phyloP scores from a whole-genome alignment of 2,113 vertebrate genomes.

The Amazona vittata region DNA sequence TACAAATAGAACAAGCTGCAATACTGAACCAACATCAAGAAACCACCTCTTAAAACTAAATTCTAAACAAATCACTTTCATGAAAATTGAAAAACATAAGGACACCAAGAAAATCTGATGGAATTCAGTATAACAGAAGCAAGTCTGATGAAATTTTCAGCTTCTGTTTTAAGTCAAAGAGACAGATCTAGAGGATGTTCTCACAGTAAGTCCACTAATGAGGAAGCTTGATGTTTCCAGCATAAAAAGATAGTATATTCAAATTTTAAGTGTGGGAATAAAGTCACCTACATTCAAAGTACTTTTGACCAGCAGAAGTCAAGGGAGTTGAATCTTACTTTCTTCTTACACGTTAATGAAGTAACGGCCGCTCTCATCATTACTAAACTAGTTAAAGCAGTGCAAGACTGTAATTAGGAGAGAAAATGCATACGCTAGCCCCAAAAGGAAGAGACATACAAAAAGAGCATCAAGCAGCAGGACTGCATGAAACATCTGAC shows the following conservation, averaged over 20 bases:
- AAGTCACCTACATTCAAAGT: neutral
- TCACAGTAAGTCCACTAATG: neutral
- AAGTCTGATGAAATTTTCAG: neutral
- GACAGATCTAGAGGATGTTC: neutral
- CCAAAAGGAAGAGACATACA: neutral
- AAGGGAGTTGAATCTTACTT: neutral
- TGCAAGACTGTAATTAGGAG: neutral
- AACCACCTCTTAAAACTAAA: neutral
- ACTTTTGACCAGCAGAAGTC: neutral
- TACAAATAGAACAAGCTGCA: neutral
- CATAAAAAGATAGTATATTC: neutral
- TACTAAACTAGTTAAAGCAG: neutral
- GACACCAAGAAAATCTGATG: neutral
- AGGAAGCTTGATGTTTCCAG: neutral
- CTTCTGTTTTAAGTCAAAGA: constrained; percentile 3
- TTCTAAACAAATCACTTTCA: neutral
- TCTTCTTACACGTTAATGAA: neutral
- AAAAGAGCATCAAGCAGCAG: neutral
- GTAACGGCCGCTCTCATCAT: neutral
- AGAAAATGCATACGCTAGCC: neutral
- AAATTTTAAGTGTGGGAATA: neutral
- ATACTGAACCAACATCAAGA: neutral
- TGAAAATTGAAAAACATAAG: neutral
- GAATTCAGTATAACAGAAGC: neutral
- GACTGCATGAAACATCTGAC: neutral